phyloP scores from a whole-genome alignment of 2,888 invertebrate genomes.

The Leucophora obtusa region DNA sequence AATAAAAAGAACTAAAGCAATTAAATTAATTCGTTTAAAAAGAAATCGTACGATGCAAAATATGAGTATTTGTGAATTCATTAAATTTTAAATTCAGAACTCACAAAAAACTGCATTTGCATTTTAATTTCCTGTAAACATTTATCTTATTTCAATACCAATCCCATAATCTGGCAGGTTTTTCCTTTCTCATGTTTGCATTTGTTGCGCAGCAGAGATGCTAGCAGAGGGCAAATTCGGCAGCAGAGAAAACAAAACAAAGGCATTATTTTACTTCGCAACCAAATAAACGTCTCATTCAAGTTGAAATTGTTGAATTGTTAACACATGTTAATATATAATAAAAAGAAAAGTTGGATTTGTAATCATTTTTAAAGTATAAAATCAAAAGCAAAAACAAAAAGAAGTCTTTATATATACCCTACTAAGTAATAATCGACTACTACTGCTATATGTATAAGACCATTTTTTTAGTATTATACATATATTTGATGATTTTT shows the following conservation, averaged over 20 bases:
- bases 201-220: slow-evolving; percentile 10
- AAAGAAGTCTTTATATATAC: slow-evolving; percentile 59
- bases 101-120: too few species aligned
- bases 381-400: slow-evolving; percentile 49
- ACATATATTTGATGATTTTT: slow-evolving; percentile 39
- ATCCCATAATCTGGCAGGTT: not conserved
- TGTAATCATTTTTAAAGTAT: slow-evolving; percentile 60
- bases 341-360: slow-evolving; percentile 56
- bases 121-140: too few species aligned
- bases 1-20: too few species aligned
- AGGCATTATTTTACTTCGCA: slow-evolving; percentile 60
- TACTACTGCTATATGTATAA: slow-evolving; percentile 49
- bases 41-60: too few species aligned
- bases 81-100: too few species aligned
- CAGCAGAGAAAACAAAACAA: slow-evolving; percentile 18
- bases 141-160: too few species aligned
- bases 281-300: slow-evolving; percentile 69
- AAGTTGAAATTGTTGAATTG: slow-evolving; percentile 78
- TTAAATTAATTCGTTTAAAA: too few species aligned
- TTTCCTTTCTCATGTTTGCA: not conserved
- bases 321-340: slow-evolving; percentile 70
- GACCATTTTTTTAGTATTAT: slow-evolving; percentile 59
- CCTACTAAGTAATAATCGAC: slow-evolving; percentile 57
- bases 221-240: not conserved
- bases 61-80: too few species aligned